These are phyloP conservation scores for Hedychridium roseum DNA, from an alignment of 2,888 invertebrate genomes.

Conservation along the genomic window DNA sequence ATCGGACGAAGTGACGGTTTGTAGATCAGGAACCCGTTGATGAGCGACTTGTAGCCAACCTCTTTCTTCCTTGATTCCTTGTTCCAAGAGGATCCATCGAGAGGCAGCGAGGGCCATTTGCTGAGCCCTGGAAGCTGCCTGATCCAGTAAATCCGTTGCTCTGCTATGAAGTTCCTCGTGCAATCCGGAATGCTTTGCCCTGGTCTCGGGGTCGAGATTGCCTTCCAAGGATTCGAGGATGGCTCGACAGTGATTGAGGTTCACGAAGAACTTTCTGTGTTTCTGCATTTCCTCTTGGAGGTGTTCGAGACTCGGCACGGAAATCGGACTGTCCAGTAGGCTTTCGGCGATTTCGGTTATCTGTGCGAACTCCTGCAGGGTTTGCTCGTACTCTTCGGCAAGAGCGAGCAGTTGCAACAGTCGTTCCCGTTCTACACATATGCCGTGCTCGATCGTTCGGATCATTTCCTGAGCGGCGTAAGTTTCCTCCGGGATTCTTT, in stretches of 20 bases:
- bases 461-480: slow-evolving; percentile 74
- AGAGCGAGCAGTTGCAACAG: slow-evolving; percentile 78
- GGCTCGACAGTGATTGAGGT: slow-evolving; percentile 85
- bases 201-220: slow-evolving; percentile 82
- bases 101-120: slow-evolving; percentile 87
- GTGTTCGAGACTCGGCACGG: slow-evolving; percentile 78
- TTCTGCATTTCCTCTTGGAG: slow-evolving; percentile 91
- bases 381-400: slow-evolving; percentile 88
- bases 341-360: slow-evolving; percentile 86
- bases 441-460: slow-evolving; percentile 74
- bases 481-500: slow-evolving; percentile 74
- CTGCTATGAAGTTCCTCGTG: slow-evolving; percentile 81
- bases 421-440: slow-evolving; percentile 78
- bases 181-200: slow-evolving; percentile 74
- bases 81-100: slow-evolving; percentile 81
- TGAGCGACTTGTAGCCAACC: slow-evolving; percentile 86
- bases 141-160: slow-evolving; percentile 80
- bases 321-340: slow-evolving; percentile 79
- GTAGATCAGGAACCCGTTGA: slow-evolving; percentile 83
- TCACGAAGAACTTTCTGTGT: slow-evolving; percentile 88
- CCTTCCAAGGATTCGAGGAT: slow-evolving; percentile 87
- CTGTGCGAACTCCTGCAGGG: slow-evolving; percentile 84
- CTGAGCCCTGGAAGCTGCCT: slow-evolving; percentile 82
- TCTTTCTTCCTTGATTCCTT: slow-evolving; percentile 82
- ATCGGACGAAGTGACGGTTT: slow-evolving; percentile 82